Evolutionary conservation across 1,140 invertebrate species (phyloP).

Genomic region (Bombyx mandarina): DNA sequence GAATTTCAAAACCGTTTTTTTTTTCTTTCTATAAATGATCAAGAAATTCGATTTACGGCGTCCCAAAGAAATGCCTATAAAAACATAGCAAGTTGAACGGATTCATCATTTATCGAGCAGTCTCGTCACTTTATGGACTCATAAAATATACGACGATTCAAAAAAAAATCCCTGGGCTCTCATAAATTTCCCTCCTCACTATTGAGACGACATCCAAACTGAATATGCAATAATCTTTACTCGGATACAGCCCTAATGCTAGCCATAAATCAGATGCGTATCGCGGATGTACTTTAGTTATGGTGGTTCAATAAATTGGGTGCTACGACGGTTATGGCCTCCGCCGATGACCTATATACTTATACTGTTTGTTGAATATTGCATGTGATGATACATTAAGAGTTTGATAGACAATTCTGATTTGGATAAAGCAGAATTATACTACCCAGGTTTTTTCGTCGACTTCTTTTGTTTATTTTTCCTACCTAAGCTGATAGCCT

Average conservation of each 20-base stretch:
- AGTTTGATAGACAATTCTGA: no score
- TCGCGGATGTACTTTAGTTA: conserved; percentile 40
- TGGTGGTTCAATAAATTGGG: conserved; percentile 37
- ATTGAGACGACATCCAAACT: conserved; percentile 18
- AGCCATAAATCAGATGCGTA: conserved; percentile 34
- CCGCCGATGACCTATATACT: conserved; percentile 15
- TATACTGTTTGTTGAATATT: no score
- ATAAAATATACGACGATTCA: conserved; percentile 7
- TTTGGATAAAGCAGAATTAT: no score
- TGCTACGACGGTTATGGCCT: conserved; percentile 30
- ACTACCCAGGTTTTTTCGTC: no score
- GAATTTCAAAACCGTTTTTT: no score
- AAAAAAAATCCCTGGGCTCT: conserved; percentile 1
- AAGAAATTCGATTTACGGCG: no score
- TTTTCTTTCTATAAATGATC: no score
- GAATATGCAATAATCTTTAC: conserved; percentile 29
- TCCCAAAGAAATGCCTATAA: no score
- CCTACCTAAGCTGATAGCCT: no score
- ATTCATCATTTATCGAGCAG: not conserved
- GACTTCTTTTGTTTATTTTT: no score
- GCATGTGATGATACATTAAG: no score
- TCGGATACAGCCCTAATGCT: conserved; percentile 35
- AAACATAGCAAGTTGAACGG: no score
- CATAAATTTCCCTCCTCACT: conserved; percentile 3
- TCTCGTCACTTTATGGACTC: conserved; percentile 6